phyloP scores from a whole-genome alignment of 30 jellyfish, hydroid and myxozoan genomes.

The Hydra vulgaris region DNA sequence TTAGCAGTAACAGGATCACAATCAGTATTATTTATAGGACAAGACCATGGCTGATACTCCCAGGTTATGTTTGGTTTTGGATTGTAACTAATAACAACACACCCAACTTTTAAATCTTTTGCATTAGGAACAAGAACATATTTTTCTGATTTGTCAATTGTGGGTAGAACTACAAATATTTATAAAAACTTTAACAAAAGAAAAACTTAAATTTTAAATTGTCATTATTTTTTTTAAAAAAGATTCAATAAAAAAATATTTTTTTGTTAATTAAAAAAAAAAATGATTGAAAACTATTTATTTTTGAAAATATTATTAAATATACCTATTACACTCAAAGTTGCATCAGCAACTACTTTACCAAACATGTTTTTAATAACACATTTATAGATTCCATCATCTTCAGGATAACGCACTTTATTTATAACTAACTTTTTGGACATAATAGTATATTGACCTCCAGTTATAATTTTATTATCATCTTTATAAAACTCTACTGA shows the following conservation, averaged over 20 bases:
- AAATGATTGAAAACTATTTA: too few relatives aligned
- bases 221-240: not conserved
- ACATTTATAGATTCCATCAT: conserved; percentile 45
- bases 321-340: conserved; percentile 44
- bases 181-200: not conserved
- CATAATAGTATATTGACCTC: not conserved
- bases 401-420: conserved; percentile 46
- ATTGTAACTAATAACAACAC: conserved; percentile 37
- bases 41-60: conserved; percentile 65
- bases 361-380: conserved; percentile 50
- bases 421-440: conserved; percentile 30
- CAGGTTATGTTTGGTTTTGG: conserved; percentile 60
- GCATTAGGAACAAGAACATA: conserved; percentile 33
- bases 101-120: conserved; percentile 16
- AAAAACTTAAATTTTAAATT: not conserved
- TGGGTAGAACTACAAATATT: conserved; percentile 15
- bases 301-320: too few relatives aligned
- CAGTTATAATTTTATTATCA: conserved; percentile 8
- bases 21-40: conserved; percentile 15
- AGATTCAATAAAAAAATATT: too few relatives aligned
- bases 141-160: conserved; percentile 17
- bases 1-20: conserved; percentile 14
- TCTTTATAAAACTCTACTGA: conserved; percentile 12
- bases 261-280: too few relatives aligned
- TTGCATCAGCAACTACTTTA: conserved; percentile 37